phyloP scores from a whole-genome alignment of 2,888 invertebrate species.

The Drosophila lacicola region DNA sequence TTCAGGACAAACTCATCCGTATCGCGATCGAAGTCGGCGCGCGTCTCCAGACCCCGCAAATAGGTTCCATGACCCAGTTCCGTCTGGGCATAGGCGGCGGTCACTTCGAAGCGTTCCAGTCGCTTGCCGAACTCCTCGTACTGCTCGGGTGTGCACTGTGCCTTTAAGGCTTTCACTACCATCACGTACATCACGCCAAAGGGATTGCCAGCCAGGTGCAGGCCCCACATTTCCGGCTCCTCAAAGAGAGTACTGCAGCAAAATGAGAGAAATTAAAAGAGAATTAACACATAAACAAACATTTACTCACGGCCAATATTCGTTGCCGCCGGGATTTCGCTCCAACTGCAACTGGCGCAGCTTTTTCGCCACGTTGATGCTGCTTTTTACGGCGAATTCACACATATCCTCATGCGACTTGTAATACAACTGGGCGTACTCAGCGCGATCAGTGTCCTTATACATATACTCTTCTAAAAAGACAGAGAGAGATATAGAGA shows the following conservation, averaged over 20 bases:
- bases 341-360: constrained; percentile 90
- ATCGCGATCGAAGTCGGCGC: constrained; percentile 93
- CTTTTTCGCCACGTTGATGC: constrained; percentile 87
- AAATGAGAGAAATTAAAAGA: background rate
- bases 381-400: constrained; percentile 51
- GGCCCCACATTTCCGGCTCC: constrained; percentile 55
- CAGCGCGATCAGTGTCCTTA: constrained; percentile 49
- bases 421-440: constrained; percentile 46
- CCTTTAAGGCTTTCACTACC: constrained; percentile 95
- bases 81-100: constrained; percentile 98
- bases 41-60: constrained; percentile 94
- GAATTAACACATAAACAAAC: background rate
- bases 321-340: constrained; percentile 85
- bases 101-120: constrained; percentile 91
- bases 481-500: background rate
- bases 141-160: constrained; percentile 94
- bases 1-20: constrained; percentile 94
- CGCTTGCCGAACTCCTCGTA: constrained; percentile 93
- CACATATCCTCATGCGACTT: constrained; percentile 76
- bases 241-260: constrained; percentile 53
- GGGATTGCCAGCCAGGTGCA: constrained; percentile 81
- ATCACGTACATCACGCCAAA: constrained; percentile 93
- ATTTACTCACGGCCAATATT: constrained; percentile 81
- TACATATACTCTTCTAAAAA: constrained; percentile 53
- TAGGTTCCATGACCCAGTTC: constrained; percentile 98